Base-by-base conservation (phyloP, 2,888 invertebrate species). In the Nomada goodeniana region DNA sequence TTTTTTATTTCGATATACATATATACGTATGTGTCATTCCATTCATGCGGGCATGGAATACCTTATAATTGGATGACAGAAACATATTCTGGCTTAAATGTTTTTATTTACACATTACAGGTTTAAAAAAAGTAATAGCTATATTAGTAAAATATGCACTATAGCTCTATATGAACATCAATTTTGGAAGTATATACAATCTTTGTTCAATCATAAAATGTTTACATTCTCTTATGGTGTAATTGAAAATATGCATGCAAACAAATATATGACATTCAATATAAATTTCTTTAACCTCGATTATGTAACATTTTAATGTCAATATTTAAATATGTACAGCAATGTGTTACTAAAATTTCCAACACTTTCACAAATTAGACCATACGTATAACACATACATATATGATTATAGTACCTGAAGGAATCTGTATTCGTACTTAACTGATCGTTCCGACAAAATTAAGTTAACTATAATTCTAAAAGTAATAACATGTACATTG, bases 281-380 rank as follows among this genome's bases (percentile, higher is more conserved):
- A 42, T 52, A 72, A 72, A 59, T 71, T 29, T 65, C 9, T 55
- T 47, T 69, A 82, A 61, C 13, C 18, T 72, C 59, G 81, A 76
- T 67, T 52, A 57, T 26, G 59, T 72, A 36, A 78, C 42, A 68
- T 64, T 75, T 72, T 69, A 72, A 69, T 74, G 20, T 67, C 77
- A 76, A 67, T 73, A 82, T 76, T 73, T 61, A 67, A 82, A 76
- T 86, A 88, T 84, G 74, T 87, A 86, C 80, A 85, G 76, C 76
- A 80, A 72, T 53, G 44, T 71, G 65, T 70, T 68, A 67, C 78
- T 81, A 70, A 63, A 79, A 83, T 82, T 80, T 65, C 76, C 59
- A 42, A 60, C 57, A 61, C 42, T 68, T 36, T 4, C 36, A 26
- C 60, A 53, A 53, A 23, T 72, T 47, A 68, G 11, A 50, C 23